Evolutionary conservation across 2,888 invertebrate genomes (phyloP), one percentile per base, ranked within the genome.

Genomic region (Busseola fusca): DNA sequence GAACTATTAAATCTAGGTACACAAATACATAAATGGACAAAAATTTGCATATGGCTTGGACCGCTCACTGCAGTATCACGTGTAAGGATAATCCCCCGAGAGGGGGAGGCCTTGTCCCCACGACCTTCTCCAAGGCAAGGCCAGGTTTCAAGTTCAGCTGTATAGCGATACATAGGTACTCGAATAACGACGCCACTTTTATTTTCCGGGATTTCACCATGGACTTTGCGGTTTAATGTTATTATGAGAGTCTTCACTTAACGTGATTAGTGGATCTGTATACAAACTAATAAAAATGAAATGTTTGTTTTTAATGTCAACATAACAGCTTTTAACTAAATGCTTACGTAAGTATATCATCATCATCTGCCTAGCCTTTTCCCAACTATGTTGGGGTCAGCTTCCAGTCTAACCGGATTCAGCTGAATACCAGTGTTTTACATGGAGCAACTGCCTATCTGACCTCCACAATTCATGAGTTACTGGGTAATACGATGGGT

Each of bases 131-230:
- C 67, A 56, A 21, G 45, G 52, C 87, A 89, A 89, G 91, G 91
- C 84, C 86, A 85, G 68, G 85, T 64, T 72, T 80, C 91, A 91
- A 91, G 91, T 91, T 91, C 91, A 91, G 82, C 40, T 12, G 27
- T 64, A 42, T 27, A 52, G 21, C 63, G 27, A 45, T 63, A 40
- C 68, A n/a, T n/a, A n/a, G n/a, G 52, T 45, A 27, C 37, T 56
- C 50, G 60, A 64, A 60, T 63, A 34, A 63, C 57, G 16, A 37
- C 40, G 52, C 50, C 34, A 72, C 72, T 25, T 62, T 21, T 27
- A 60, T 67, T 70, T 75, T 59, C 59, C 42, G 52, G 69, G 60
- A 74, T 73, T 52, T 40, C 0, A 14, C 2, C 30, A 50, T 56
- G 12, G 64, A n/a, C 25, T 50, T 62, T 57, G 42, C 27, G 5